Conservation (phyloP, 2,797 vertebrate genomes). For the Oceanodroma leucorhoa region DNA sequence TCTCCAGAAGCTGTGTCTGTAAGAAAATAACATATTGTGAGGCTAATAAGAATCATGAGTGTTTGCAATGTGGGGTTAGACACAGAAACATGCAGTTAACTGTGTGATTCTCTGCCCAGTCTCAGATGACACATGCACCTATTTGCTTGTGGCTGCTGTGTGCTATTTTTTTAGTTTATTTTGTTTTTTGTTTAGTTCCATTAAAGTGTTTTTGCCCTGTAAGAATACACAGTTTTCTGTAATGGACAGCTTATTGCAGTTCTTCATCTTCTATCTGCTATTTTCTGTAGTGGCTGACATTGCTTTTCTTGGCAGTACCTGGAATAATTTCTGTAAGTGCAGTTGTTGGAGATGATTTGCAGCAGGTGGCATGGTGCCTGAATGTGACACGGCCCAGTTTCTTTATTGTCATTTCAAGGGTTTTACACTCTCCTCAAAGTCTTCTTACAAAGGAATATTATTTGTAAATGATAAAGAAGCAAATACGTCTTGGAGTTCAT, state of each 20-base stretch:
- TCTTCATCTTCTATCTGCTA: neutral
- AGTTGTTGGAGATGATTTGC: neutral
- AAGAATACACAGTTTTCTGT: neutral
- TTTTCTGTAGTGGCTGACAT: neutral
- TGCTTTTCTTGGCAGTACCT: slow-evolving; percentile 41
- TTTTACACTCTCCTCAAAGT: neutral
- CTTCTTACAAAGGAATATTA: neutral
- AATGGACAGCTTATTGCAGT: neutral
- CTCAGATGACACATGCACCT: neutral
- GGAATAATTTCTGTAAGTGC: slow-evolving; percentile 43
- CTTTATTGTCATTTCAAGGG: neutral
- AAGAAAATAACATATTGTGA: neutral
- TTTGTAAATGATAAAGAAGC: neutral
- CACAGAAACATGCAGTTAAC: neutral
- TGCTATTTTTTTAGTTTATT: neutral
- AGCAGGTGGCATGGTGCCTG: slow-evolving; percentile 23
- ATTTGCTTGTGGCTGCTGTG: neutral
- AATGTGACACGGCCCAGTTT: neutral
- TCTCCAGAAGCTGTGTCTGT: neutral
- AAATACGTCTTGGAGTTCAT: neutral
- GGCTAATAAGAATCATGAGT: neutral
- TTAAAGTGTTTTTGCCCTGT: neutral
- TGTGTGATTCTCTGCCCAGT: neutral
- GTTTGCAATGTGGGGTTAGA: neutral
- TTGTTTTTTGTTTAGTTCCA: neutral